These are phyloP conservation scores for Orgyia antiqua DNA, from an alignment of 2,888 invertebrate species.

Conservation along the genomic window DNA sequence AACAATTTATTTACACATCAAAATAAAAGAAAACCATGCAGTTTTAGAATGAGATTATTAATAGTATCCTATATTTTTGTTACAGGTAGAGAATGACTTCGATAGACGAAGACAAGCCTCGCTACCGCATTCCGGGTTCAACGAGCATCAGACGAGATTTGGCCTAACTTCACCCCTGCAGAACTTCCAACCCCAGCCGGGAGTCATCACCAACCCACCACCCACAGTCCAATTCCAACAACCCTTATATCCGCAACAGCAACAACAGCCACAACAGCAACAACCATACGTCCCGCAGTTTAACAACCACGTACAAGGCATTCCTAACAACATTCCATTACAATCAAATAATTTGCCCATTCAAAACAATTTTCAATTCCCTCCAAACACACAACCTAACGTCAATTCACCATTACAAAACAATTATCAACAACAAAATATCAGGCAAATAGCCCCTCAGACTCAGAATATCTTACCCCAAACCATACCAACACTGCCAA, in stretches of 20 bases:
- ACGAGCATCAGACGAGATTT: slow-evolving; percentile 68
- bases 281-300: slow-evolving; percentile 63
- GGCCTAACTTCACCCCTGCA: slow-evolving; percentile 63
- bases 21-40: too few relatives aligned
- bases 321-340: slow-evolving; percentile 32
- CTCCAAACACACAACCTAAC: slow-evolving; percentile 35
- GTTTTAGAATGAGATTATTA: too few relatives aligned
- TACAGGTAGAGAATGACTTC: slow-evolving; percentile 73
- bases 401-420: slow-evolving; percentile 42
- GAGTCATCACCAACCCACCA: slow-evolving; percentile 44
- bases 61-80: slow-evolving; percentile 16
- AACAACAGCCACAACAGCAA: slow-evolving; percentile 31
- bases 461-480: slow-evolving; percentile 52
- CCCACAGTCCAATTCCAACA: slow-evolving; percentile 54
- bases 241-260: slow-evolving; percentile 29
- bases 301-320: slow-evolving; percentile 48
- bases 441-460: slow-evolving; percentile 44
- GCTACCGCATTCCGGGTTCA: slow-evolving; percentile 60
- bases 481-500: slow-evolving; percentile 51
- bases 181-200: slow-evolving; percentile 51
- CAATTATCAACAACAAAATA: slow-evolving; percentile 43
- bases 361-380: slow-evolving; percentile 47
- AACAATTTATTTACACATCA: too few relatives aligned
- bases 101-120: slow-evolving; percentile 65
- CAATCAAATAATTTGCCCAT: slow-evolving; percentile 37